These are phyloP conservation scores for Griposia aprilina DNA, from an alignment of 2,888 invertebrate species.

Conservation along the genomic window DNA sequence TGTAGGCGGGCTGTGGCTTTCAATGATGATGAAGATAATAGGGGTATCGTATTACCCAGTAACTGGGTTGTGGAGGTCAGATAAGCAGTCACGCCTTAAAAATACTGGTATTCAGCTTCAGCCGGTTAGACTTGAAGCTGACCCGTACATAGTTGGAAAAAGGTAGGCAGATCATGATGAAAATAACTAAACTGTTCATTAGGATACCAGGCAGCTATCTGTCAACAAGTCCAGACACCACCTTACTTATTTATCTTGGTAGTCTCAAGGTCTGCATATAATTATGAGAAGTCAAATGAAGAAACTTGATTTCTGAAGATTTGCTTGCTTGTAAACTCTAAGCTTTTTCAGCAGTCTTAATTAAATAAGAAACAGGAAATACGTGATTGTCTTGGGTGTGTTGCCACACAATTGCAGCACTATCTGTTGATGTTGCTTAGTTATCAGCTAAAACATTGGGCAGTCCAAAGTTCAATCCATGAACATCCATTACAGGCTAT, in stretches of 20 bases:
- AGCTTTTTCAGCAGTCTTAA: not conserved
- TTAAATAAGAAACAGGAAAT: not conserved
- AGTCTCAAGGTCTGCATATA: not conserved
- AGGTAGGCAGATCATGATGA: not conserved
- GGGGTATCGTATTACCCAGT: not conserved
- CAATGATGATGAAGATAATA: too few species aligned
- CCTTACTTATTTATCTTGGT: not conserved
- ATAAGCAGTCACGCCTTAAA: not conserved
- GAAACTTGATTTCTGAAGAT: not conserved
- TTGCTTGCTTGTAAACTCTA: not conserved
- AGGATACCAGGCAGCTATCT: not conserved
- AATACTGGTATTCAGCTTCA: not conserved
- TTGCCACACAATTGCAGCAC: not conserved
- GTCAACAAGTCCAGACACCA: not conserved
- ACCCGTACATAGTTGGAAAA: not conserved
- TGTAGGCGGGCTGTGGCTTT: not conserved
- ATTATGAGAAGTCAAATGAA: not conserved
- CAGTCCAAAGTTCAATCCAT: conserved; percentile 3
- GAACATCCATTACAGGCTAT: not conserved
- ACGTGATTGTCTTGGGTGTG: not conserved
- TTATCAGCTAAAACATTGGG: not conserved
- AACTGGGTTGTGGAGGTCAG: not conserved
- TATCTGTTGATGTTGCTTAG: not conserved
- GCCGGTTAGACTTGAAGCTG: not conserved
- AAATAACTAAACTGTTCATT: not conserved